These are phyloP conservation scores for Allygus modestus DNA, from an alignment of 2,888 invertebrate species.

Conservation along the genomic window DNA sequence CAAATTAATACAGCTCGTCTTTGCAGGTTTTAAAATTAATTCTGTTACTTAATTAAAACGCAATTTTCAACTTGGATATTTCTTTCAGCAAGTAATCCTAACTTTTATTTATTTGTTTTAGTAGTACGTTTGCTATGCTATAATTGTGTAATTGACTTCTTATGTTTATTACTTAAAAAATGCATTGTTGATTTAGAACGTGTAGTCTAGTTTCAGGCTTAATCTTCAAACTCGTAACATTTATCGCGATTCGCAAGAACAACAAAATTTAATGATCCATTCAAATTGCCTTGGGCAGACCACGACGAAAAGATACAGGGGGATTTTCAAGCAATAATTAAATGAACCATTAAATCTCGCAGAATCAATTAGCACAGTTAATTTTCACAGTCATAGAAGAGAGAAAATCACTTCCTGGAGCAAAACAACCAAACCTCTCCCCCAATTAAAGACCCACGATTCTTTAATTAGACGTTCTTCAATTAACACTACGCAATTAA, in stretches of 20 bases:
- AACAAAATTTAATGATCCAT: not conserved
- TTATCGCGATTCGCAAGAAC: not conserved
- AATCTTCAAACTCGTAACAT: not conserved
- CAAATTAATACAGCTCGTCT: too few relatives aligned
- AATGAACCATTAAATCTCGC: conserved; percentile 28
- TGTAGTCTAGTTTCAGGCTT: too few relatives aligned
- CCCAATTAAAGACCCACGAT: conserved; percentile 13
- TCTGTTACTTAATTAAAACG: too few relatives aligned
- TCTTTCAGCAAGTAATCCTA: too few relatives aligned
- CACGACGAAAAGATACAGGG: not conserved
- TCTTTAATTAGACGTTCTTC: conserved; percentile 17
- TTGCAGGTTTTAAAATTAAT: too few relatives aligned
- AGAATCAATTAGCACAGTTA: conserved; percentile 14
- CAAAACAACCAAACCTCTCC: conserved; percentile 24
- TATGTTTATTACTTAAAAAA: too few relatives aligned
- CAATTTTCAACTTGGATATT: too few relatives aligned
- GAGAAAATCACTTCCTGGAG: conserved; percentile 4
- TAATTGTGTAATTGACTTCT: too few relatives aligned
- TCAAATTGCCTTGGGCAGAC: not conserved
- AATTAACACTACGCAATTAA: conserved; percentile 20
- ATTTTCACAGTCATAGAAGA: conserved; percentile 2
- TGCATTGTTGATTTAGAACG: too few relatives aligned
- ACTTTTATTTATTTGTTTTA: too few relatives aligned
- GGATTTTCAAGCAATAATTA: conserved; percentile 6
- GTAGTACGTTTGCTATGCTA: too few relatives aligned